Conservation (phyloP, 2,888 invertebrate species). For the Gari tellinella region DNA sequence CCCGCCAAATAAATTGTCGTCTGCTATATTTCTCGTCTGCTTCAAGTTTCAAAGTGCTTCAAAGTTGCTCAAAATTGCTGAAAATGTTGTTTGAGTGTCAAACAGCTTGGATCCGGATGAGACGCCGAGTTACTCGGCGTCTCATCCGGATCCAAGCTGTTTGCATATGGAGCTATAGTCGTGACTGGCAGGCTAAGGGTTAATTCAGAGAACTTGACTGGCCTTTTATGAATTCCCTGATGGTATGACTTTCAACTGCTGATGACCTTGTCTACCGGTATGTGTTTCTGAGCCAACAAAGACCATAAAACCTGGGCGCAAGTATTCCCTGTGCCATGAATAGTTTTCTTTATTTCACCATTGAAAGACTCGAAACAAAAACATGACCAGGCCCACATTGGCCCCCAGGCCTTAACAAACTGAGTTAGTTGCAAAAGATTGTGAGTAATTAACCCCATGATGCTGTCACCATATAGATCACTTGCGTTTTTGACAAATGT, state of each 20-base stretch:
- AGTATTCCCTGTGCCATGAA: constrained; percentile 57
- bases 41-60: too few species aligned
- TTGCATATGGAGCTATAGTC: too few species aligned
- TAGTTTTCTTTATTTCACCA: constrained; percentile 36
- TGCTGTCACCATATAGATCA: background rate
- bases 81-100: too few species aligned
- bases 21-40: too few species aligned
- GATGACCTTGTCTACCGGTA: constrained; percentile 9
- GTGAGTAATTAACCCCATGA: constrained; percentile 47
- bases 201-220: too few species aligned
- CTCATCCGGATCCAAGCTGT: too few species aligned
- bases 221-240: constrained; percentile 10
- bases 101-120: too few species aligned
- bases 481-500: background rate
- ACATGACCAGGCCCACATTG: constrained; percentile 61
- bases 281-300: constrained; percentile 36
- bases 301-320: constrained; percentile 49
- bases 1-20: too few species aligned
- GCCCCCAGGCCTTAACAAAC: constrained; percentile 47
- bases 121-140: too few species aligned
- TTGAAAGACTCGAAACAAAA: constrained; percentile 57
- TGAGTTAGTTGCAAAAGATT: constrained; percentile 38
- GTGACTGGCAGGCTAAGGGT: too few species aligned
- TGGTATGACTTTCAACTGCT: background rate
- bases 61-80: too few species aligned